Evolutionary conservation across 2,797 vertebrate species (phyloP).

Genomic region (Microhierax caerulescens): DNA sequence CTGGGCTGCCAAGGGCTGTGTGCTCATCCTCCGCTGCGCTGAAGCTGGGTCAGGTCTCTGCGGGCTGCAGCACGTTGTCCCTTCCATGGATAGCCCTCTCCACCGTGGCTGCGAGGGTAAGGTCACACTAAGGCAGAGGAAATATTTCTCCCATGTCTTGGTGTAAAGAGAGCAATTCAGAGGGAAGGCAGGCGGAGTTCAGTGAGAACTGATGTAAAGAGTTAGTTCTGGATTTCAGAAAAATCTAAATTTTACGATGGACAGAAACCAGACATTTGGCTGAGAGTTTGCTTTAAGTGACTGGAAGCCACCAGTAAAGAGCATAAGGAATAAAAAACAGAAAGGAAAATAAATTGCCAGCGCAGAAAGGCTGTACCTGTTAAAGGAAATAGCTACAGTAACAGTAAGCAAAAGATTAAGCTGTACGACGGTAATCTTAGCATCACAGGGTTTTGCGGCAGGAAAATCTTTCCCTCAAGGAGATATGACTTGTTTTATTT

Average conservation of each 20-base stretch:
- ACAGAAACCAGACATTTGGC: neutral
- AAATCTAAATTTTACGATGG: neutral
- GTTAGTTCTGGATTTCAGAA: neutral
- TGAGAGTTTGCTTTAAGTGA: neutral
- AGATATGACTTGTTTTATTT: neutral
- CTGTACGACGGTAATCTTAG: neutral
- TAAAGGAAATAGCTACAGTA: neutral
- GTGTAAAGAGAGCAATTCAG: neutral
- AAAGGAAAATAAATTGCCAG: neutral
- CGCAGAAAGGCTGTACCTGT: neutral
- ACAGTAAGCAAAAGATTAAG: neutral
- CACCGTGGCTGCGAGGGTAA: neutral
- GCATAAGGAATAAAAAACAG: neutral
- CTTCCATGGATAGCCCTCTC: neutral
- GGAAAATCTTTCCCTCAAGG: neutral
- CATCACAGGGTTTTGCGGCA: neutral
- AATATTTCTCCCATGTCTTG: neutral
- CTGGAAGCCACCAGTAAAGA: neutral
- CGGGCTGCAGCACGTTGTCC: rapidly evolving
- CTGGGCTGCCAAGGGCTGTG: neutral
- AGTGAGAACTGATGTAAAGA: neutral
- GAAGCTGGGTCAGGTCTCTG: neutral
- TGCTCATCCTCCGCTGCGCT: neutral
- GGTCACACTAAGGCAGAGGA: neutral
- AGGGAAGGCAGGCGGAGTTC: neutral